Evolutionary conservation across 1,140 invertebrate genomes (phyloP).

Genomic region (Diuraphis noxia): DNA sequence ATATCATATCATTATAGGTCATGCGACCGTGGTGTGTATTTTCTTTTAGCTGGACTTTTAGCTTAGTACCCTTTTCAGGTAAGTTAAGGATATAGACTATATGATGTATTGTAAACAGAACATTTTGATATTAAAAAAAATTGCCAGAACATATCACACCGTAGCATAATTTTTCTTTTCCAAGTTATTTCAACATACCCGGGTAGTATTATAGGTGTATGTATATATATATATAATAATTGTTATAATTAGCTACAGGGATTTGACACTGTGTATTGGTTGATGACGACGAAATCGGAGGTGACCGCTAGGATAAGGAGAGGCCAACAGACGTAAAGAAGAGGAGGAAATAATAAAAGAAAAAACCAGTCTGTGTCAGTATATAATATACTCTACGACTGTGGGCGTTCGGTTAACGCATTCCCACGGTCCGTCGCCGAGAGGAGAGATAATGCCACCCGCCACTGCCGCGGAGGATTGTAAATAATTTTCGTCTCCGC

Average conservation of each 20-base stretch:
- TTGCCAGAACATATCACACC: neutral
- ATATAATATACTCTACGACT: neutral
- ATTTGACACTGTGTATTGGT: neutral
- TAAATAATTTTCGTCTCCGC: conserved; percentile 36
- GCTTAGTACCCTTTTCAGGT: neutral
- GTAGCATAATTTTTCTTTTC: neutral
- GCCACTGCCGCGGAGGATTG: neutral
- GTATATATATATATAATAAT: neutral
- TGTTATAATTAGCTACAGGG: neutral
- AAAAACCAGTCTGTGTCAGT: conserved; percentile 29
- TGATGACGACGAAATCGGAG: neutral
- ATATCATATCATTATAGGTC: neutral
- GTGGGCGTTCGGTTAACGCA: conserved; percentile 52
- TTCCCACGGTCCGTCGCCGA: conserved; percentile 44
- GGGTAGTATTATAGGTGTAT: neutral
- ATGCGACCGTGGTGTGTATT: neutral
- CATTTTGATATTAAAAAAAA: neutral
- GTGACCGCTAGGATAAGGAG: neutral
- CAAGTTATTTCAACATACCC: neutral
- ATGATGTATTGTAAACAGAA: neutral
- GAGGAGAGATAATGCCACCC: conserved; percentile 18
- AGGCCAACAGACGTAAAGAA: neutral
- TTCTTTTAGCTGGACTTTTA: neutral
- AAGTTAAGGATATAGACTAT: neutral
- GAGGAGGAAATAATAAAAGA: neutral